phyloP scores from a whole-genome alignment of 1,140 invertebrate species.

The Lucilia cuprina region DNA sequence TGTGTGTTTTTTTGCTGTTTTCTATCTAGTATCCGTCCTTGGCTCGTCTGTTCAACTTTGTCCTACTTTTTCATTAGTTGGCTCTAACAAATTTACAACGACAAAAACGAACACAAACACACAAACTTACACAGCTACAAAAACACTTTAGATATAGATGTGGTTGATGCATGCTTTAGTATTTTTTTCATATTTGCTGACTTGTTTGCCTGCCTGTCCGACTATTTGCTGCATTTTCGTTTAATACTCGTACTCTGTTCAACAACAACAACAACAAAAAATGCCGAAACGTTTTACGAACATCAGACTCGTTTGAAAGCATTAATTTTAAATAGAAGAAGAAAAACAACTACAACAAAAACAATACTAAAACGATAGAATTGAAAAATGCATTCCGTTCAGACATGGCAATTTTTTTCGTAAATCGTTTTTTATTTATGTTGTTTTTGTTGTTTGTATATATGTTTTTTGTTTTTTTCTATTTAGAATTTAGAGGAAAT shows the following conservation, averaged over 20 bases:
- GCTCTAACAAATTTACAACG: slow-evolving; percentile 44
- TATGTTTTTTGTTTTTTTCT: background rate
- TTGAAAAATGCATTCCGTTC: slow-evolving; percentile 9
- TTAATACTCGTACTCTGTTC: background rate
- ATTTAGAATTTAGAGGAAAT: slow-evolving; percentile 2
- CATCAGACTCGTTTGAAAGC: background rate
- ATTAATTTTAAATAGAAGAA: background rate
- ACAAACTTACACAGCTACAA: background rate
- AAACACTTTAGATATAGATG: background rate
- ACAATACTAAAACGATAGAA: background rate
- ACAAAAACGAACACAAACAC: slow-evolving; percentile 20
- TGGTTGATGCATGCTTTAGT: background rate
- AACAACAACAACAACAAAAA: background rate
- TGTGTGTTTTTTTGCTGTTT: slow-evolving; percentile 38
- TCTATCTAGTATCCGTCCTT: slow-evolving; percentile 63
- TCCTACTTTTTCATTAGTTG: slow-evolving; percentile 63
- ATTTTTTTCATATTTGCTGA: background rate
- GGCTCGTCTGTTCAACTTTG: slow-evolving; percentile 64
- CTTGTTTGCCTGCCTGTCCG: background rate
- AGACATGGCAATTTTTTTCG: background rate
- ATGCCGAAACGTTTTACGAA: background rate
- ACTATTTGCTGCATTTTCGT: background rate
- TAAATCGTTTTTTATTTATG: background rate
- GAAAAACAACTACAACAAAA: background rate
- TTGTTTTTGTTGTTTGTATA: background rate